These are phyloP conservation scores for Tenthredo mesomela DNA, from an alignment of 2,888 invertebrate species.

Conservation along the genomic window DNA sequence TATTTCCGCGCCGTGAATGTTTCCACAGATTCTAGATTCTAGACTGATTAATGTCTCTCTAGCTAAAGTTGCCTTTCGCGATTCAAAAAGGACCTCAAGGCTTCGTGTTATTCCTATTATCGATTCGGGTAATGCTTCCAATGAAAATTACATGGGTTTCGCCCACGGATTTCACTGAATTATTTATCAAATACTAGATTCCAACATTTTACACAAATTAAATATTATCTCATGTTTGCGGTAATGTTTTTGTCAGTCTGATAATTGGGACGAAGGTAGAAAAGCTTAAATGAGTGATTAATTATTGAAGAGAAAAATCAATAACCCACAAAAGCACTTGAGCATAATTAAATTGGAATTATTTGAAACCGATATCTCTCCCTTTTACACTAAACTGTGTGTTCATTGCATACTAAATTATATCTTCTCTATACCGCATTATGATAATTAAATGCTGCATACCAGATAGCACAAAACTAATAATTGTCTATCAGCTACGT, in stretches of 20 bases:
- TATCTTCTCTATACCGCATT: background rate
- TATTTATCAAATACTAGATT: background rate
- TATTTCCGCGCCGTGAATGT: conserved; percentile 9
- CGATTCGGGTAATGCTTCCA: background rate
- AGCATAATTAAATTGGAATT: background rate
- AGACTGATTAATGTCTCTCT: conserved; percentile 37
- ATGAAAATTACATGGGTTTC: conserved; percentile 5
- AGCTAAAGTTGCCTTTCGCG: background rate
- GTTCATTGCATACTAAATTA: background rate
- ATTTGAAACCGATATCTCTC: background rate
- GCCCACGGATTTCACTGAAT: background rate
- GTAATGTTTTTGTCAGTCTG: background rate
- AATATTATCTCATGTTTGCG: background rate
- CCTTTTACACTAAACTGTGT: background rate
- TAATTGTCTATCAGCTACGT: background rate
- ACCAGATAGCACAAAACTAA: background rate
- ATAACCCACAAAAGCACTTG: conserved; percentile 1
- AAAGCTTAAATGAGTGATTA: background rate
- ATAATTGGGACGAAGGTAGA: background rate
- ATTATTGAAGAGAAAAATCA: background rate
- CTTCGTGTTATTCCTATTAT: conserved; percentile 2
- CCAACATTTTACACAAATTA: background rate
- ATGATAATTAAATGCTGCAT: background rate
- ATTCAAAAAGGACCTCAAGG: conserved; percentile 28
- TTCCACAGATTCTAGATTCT: background rate